These are phyloP conservation scores for Bettongia penicillata DNA, from an alignment of 2,113 vertebrate species.

Conservation along the genomic window DNA sequence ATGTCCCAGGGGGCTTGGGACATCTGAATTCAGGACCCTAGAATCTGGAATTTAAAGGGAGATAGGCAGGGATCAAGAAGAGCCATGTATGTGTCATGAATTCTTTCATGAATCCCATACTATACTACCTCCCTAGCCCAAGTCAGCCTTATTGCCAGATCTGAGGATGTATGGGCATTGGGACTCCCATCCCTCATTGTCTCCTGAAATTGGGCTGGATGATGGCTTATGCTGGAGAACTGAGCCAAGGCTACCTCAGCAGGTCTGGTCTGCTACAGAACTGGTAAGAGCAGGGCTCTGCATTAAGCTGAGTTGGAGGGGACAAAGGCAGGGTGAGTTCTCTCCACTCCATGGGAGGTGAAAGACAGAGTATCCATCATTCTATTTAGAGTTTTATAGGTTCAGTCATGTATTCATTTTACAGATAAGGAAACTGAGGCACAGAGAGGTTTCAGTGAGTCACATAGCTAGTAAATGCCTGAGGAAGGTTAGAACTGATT, in stretches of 20 bases:
- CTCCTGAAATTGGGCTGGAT: background rate
- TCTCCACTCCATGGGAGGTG: too few species aligned
- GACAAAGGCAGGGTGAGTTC: background rate
- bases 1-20: background rate
- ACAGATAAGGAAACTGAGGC: background rate
- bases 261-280: too few species aligned
- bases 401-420: background rate
- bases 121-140: background rate
- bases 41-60: background rate
- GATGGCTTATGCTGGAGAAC: too few species aligned
- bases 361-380: background rate
- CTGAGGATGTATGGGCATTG: background rate
- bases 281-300: too few species aligned
- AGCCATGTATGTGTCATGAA: background rate
- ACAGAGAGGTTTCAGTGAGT: background rate
- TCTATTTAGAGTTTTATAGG: background rate
- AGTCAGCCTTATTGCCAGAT: background rate
- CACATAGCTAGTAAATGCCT: background rate
- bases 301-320: too few species aligned
- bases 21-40: background rate
- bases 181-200: background rate
- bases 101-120: background rate
- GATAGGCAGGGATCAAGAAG: background rate
- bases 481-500: background rate
- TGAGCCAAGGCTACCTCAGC: too few species aligned